A percentile compares a stretch with the other conserved stretches of the same genome.
Evolutionary conservation across 2,113 vertebrate genomes (phyloP).

Genomic region (Carassius gibelio): DNA sequence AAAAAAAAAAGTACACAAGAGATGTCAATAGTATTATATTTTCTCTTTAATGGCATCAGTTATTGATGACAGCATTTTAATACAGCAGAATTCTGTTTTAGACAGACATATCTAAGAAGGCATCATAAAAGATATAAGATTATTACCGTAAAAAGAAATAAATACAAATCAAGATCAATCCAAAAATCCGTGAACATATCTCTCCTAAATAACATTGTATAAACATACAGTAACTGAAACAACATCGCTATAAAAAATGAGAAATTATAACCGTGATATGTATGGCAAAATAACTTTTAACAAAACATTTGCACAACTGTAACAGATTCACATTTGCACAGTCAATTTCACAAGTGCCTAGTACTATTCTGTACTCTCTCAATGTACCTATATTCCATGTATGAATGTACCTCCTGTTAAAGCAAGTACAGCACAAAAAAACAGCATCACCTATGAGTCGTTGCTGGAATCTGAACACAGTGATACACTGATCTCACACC

Average conservation of each 20-base stretch:
- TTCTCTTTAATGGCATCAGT: constrained; percentile 62
- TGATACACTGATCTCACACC: constrained; percentile 17
- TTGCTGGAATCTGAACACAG: background rate
- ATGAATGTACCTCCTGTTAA: background rate
- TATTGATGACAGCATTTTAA: constrained; percentile 53
- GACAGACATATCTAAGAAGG: constrained; percentile 70
- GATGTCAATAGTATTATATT: background rate
- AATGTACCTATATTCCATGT: background rate
- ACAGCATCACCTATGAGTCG: background rate
- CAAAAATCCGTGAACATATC: constrained; percentile 64
- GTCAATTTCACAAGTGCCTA: constrained; percentile 9
- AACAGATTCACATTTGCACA: constrained; percentile 44
- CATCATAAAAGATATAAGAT: constrained; percentile 79
- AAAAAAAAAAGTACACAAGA: background rate
- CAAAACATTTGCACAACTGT: background rate
- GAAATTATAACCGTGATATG: background rate
- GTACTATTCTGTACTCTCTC: background rate
- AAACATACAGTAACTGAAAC: constrained; percentile 34
- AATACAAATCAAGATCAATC: constrained; percentile 67
- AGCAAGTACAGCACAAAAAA: background rate
- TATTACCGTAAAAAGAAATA: constrained; percentile 76
- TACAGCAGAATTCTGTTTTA: constrained; percentile 82
- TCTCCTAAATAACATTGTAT: constrained; percentile 36
- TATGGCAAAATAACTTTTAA: background rate
- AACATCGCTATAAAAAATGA: constrained; percentile 30